Evolutionary conservation across 2,888 invertebrate species (phyloP).

Genomic region (Pinctada fucata): DNA sequence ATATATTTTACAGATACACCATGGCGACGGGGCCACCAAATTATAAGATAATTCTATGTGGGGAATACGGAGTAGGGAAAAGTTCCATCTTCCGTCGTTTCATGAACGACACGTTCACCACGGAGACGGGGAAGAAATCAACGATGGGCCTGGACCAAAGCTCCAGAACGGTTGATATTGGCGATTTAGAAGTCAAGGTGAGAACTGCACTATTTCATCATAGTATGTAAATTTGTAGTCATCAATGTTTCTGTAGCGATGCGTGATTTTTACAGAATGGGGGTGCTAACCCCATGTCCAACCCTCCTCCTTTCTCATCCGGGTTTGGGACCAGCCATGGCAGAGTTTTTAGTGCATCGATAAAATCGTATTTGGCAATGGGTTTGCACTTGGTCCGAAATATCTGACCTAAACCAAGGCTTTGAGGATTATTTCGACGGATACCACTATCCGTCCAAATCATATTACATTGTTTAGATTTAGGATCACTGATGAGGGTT

Average conservation of each 20-base stretch:
- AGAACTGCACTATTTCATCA: slow-evolving; percentile 50
- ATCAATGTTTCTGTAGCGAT: background rate
- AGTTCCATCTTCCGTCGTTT: slow-evolving; percentile 94
- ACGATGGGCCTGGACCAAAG: slow-evolving; percentile 95
- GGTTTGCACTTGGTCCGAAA: too few relatives aligned
- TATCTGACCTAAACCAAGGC: too few relatives aligned
- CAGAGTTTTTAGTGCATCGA: too few relatives aligned
- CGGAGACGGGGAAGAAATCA: slow-evolving; percentile 87
- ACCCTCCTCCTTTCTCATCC: too few relatives aligned
- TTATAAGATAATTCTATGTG: slow-evolving; percentile 92
- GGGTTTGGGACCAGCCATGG: too few relatives aligned
- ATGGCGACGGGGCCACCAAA: slow-evolving; percentile 72
- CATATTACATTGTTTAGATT: too few relatives aligned
- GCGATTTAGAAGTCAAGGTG: slow-evolving; percentile 88
- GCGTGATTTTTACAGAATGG: background rate
- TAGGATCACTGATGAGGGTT: too few relatives aligned
- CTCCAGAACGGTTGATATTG: slow-evolving; percentile 87
- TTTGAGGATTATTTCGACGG: too few relatives aligned
- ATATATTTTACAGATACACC: slow-evolving; percentile 46
- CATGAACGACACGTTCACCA: slow-evolving; percentile 92
- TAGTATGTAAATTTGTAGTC: background rate
- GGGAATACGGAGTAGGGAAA: slow-evolving; percentile 97
- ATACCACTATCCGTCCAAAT: too few relatives aligned
- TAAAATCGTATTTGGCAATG: too few relatives aligned
- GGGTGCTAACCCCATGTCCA: too few relatives aligned